Evolutionary conservation across 2,113 vertebrate genomes (phyloP).

Genomic region (Archilochus colubris): DNA sequence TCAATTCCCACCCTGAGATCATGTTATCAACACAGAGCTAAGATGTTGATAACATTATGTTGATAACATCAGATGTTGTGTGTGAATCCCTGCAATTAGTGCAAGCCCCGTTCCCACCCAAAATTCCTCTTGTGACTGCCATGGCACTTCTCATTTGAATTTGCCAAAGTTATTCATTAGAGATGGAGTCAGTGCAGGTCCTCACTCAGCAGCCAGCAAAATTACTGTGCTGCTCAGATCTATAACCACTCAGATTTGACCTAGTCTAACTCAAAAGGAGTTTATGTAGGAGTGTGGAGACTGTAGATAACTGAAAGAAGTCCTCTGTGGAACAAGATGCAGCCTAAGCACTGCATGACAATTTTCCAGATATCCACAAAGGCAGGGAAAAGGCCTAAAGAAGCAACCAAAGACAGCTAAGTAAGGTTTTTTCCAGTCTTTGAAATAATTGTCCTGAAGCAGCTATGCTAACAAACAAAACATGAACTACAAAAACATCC

Average conservation of each 20-base stretch:
- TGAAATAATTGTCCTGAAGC: background rate
- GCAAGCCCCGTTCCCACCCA: background rate
- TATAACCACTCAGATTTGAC: background rate
- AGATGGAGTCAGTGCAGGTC: background rate
- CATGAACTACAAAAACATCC: background rate
- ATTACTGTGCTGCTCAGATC: background rate
- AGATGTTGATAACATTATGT: too few relatives aligned
- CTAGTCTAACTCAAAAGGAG: background rate
- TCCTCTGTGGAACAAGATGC: background rate
- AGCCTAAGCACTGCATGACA: background rate
- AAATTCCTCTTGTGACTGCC: background rate
- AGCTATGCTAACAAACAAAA: background rate
- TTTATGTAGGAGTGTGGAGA: background rate
- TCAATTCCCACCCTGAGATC: background rate
- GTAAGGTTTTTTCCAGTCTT: background rate
- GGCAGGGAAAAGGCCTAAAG: background rate
- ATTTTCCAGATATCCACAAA: background rate
- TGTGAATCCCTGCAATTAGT: background rate
- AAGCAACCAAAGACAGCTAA: background rate
- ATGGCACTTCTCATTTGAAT: background rate
- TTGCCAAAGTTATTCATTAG: background rate
- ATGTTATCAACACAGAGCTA: background rate
- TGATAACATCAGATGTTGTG: slow-evolving; percentile 29
- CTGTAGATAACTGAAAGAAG: background rate
- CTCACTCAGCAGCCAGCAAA: background rate